Evolutionary conservation across 2,888 invertebrate species (phyloP), one percentile per base, ranked within the genome.

Genomic region (Hofmannophila pseudospretella): DNA sequence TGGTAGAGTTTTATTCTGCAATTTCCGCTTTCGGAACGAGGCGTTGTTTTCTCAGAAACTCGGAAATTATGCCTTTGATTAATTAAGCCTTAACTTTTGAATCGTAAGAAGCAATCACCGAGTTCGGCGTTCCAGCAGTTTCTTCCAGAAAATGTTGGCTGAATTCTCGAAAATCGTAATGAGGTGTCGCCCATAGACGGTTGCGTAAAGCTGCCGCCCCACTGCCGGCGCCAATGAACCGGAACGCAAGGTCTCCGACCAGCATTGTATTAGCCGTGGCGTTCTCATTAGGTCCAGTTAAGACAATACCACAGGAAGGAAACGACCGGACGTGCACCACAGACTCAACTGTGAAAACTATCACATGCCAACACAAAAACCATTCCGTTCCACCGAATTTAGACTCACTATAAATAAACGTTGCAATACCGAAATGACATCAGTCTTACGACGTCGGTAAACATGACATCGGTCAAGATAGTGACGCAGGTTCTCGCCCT

Each of bases 251-350:
- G 86, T 84, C 86, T 81, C 67, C 63, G 73, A 65, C 67, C 68
- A 64, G 53, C 68, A 82, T 84, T 84, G 82, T 84, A 71, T 73
- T 72, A 77, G 72, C 76, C 51, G 61, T 60, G 62, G 59, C 72
- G 82, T 78, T 79, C 76, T 75, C 76, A 81, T 82, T 86, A 78
- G 64, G 58, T 64, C 54, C 74, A 82, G 74, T 84, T 62, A 65
- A 77, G 77, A 86, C 86, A 86, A 86, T 86, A 81, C 75, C 74
- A 72, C 82, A 81, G 84, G 86, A 85, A 84, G 84, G 78, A 76
- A 78, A 82, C 77, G 52, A 76, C 71, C 70, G 72, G 74, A 71
- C 64, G 55, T 66, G 64, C 63, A 59, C 65, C 61, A 65, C 57
- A 59, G 58, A 62, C 51, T 39, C 44, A 23, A 28, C 60, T 64